These are phyloP conservation scores for Ephydatia muelleri DNA, from an alignment of 37 sponge, comb jelly and placozoan genomes.

Conservation along the genomic window DNA sequence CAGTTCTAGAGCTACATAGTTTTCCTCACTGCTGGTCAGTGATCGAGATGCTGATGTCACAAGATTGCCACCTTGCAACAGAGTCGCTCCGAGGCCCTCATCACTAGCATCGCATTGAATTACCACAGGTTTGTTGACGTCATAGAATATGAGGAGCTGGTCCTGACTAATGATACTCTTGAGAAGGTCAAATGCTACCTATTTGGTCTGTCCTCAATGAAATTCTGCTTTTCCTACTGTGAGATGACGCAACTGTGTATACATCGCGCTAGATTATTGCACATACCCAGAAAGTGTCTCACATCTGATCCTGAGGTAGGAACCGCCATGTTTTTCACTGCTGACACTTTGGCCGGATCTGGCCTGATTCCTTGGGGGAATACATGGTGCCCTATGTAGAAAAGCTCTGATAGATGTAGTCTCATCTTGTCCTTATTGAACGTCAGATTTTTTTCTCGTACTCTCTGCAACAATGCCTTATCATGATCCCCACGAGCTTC, in stretches of 20 bases:
- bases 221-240: slow-evolving; percentile 32
- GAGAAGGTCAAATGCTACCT: neutral
- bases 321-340: slow-evolving; percentile 1
- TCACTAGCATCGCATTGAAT: slow-evolving; percentile 29
- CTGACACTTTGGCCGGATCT: slow-evolving; percentile 25
- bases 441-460: neutral
- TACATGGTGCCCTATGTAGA: neutral
- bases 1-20: slow-evolving; percentile 17
- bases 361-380: slow-evolving; percentile 5
- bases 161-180: neutral
- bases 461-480: neutral
- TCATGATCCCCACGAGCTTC: slow-evolving; percentile 9
- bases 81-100: slow-evolving; percentile 16
- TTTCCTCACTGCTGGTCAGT: slow-evolving; percentile 16
- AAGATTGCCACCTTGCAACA: slow-evolving; percentile 24
- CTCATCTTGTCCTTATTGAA: slow-evolving; percentile 21
- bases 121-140: neutral
- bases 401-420: neutral
- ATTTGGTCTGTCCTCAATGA: slow-evolving; percentile 11
- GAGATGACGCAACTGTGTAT: slow-evolving; percentile 33
- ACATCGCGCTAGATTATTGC: slow-evolving; percentile 39
- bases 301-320: slow-evolving; percentile 8
- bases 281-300: slow-evolving; percentile 43
- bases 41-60: slow-evolving; percentile 33
- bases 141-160: slow-evolving; percentile 7